Evolutionary conservation across 2,888 invertebrate genomes (phyloP).

Genomic region (Odontomyia ornata): DNA sequence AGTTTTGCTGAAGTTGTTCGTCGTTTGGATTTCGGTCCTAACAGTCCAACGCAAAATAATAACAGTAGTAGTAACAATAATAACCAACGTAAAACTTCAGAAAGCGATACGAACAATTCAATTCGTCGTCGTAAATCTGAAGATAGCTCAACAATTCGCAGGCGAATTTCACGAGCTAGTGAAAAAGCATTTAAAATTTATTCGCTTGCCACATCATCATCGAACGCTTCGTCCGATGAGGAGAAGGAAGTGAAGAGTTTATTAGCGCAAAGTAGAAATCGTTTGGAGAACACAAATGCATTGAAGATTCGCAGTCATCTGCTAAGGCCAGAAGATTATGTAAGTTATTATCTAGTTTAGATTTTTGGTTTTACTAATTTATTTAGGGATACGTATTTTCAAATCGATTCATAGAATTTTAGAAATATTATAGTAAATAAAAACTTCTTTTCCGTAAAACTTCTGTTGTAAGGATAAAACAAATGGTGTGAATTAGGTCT

Average conservation of each 20-base stretch:
- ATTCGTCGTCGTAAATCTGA: slow-evolving; percentile 59
- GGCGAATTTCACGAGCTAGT: slow-evolving; percentile 62
- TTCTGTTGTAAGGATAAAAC: too few relatives aligned
- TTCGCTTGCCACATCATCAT: slow-evolving; percentile 61
- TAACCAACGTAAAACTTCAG: slow-evolving; percentile 57
- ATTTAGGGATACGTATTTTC: neutral
- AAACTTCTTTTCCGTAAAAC: neutral
- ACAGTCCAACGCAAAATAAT: slow-evolving; percentile 60
- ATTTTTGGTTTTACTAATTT: neutral
- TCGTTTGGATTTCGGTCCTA: slow-evolving; percentile 62
- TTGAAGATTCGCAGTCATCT: slow-evolving; percentile 63
- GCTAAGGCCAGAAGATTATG: slow-evolving; percentile 64
- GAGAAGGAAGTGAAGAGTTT: slow-evolving; percentile 63
- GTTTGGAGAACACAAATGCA: slow-evolving; percentile 62
- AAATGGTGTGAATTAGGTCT: too few relatives aligned
- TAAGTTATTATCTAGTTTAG: slow-evolving; percentile 55
- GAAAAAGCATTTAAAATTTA: slow-evolving; percentile 62
- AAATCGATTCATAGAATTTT: neutral
- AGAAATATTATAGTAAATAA: neutral
- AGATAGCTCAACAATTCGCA: slow-evolving; percentile 52
- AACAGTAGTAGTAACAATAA: too few relatives aligned
- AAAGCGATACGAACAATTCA: slow-evolving; percentile 60
- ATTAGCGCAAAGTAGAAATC: slow-evolving; percentile 60
- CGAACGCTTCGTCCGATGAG: slow-evolving; percentile 61
- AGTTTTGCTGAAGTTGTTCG: slow-evolving; percentile 54